A percentile compares a stretch with the other conserved stretches of the same genome.
These are phyloP conservation scores for Aldrovandia affinis DNA, from an alignment of 2,797 vertebrate species.

Conservation along the genomic window DNA sequence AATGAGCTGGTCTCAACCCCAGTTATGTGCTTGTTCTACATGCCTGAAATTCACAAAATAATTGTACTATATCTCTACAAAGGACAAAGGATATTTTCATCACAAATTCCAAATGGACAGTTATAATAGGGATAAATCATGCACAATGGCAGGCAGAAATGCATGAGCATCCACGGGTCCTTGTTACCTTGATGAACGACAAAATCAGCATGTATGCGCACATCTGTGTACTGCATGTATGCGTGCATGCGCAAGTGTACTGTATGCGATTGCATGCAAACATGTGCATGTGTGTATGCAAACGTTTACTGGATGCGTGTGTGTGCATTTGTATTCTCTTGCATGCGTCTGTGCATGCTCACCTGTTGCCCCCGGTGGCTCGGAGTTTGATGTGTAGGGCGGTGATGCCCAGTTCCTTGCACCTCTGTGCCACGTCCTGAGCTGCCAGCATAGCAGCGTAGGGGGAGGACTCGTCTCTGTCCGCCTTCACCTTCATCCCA, in stretches of 20 bases:
- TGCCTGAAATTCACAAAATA: background rate
- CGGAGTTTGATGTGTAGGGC: slow-evolving; percentile 96
- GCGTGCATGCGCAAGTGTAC: background rate
- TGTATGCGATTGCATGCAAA: background rate
- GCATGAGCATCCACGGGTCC: no score
- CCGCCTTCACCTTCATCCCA: slow-evolving; percentile 98
- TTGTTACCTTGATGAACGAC: no score
- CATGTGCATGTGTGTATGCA: no score
- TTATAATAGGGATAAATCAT: background rate
- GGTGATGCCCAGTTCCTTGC: slow-evolving; percentile 95
- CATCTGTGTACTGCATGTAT: background rate
- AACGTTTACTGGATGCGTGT: background rate
- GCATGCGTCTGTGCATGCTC: background rate
- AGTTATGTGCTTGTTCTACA: background rate
- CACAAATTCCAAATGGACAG: background rate
- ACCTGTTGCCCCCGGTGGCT: slow-evolving; percentile 95
- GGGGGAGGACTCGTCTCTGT: slow-evolving; percentile 94
- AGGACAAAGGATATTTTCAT: no score
- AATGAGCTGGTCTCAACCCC: background rate
- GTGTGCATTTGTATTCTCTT: background rate
- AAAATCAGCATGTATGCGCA: no score
- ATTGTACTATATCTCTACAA: no score
- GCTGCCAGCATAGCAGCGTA: slow-evolving; percentile 97
- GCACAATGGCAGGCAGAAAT: background rate
- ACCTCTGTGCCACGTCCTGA: slow-evolving; percentile 95